Evolutionary conservation across 2,113 vertebrate genomes (phyloP).

Genomic region (Odontophorus gujanensis): DNA sequence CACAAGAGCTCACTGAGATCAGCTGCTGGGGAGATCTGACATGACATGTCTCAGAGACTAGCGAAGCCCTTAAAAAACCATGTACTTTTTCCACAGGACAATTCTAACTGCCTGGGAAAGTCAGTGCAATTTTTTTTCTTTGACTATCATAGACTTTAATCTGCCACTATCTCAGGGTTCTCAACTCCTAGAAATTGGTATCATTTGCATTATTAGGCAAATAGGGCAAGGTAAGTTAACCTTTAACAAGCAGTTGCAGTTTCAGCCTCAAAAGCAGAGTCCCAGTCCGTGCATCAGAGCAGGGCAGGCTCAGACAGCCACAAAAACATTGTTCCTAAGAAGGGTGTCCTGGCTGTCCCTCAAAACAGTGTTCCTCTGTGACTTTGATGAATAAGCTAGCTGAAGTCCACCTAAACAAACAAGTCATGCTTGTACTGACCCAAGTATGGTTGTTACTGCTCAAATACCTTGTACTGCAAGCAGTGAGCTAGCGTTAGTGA

Average conservation of each 20-base stretch:
- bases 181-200: background rate
- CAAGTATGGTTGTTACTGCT: background rate
- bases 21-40: background rate
- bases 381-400: background rate
- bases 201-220: background rate
- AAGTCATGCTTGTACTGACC: background rate
- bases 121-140: background rate
- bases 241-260: background rate
- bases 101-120: background rate
- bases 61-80: background rate
- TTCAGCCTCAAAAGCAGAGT: background rate
- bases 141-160: background rate
- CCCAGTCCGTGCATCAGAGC: background rate
- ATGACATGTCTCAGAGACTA: background rate
- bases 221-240: background rate
- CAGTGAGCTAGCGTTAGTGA: accelerated
- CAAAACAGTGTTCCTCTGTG: accelerated
- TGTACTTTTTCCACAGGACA: background rate
- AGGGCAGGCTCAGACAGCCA: background rate
- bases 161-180: background rate
- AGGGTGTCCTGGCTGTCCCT: accelerated
- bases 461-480: background rate
- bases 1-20: background rate
- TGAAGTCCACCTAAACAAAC: accelerated
- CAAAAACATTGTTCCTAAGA: accelerated